Base-by-base conservation (phyloP, 1,140 invertebrate species). In the Lysiphlebus fabarum region DNA sequence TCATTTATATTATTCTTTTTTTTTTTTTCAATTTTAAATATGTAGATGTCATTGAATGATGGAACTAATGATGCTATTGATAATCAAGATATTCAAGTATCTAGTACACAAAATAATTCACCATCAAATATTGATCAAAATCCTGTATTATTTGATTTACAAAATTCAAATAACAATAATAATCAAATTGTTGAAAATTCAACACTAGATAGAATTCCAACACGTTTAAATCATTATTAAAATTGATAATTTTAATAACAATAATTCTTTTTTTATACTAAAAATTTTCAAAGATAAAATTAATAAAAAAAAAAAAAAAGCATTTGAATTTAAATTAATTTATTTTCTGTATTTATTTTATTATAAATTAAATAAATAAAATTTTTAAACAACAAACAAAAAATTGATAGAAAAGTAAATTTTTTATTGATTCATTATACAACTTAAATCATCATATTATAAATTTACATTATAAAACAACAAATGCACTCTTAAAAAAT, bases 401-500 rank as follows among this genome's bases (percentile, higher is more conserved):
- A 26, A 26, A 26, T 26, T 26, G 6, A 43, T 71, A 68, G 40
- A 69, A 72, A 73, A 71, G 64, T 73, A 71, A 64, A 65, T 70
- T 68, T n/a, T 73, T 71, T 71, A 70, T 71, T 69, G 33, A 60
- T 51, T 50, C 38, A 55, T 59, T 58, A 67, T 59, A 63, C 17
- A 41, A 53, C 55, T 67, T 64, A 67, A 53, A 44, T 56, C 41
- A 34, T 59, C 48, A 44, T 26, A 4, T 26, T 26, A 26, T 26
- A 26, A 26, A 26, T 26, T 4, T 2, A 26, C 4, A 26, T 26
- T 26, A 14, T 14, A 14, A n/a, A 47, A 47, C 11, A 47, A 47
- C 5, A 47, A 12, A 36, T 12, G 11, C 50, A 53, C 12, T 38
- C 44, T 59, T 45, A 33, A 40, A 54, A 59, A 50, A 59, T 54